Conservation (phyloP, 2,888 invertebrate species). For the Metacarcinus magister region DNA sequence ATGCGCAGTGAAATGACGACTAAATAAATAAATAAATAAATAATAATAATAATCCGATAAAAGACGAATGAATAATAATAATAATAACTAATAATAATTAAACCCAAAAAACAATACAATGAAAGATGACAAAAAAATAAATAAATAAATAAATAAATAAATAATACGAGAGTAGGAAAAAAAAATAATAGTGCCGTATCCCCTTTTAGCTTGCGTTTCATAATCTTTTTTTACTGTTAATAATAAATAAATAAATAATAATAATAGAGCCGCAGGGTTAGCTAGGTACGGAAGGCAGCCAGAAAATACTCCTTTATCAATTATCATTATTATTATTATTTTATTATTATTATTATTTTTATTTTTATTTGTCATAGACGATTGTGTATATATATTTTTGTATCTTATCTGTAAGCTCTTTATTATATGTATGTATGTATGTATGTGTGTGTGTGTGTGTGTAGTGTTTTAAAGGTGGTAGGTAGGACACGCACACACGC, state of each 20-base stretch:
- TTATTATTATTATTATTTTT: slow-evolving; percentile 9
- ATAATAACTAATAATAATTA: too few relatives aligned
- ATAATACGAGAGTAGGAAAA: background rate
- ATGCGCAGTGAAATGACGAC: too few relatives aligned
- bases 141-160: too few relatives aligned
- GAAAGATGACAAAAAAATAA: too few relatives aligned
- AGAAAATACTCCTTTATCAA: slow-evolving; percentile 70
- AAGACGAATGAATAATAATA: too few relatives aligned
- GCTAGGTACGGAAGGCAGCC: background rate
- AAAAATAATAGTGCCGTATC: background rate
- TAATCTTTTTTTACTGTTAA: background rate
- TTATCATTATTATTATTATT: too few relatives aligned
- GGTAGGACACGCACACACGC: background rate
- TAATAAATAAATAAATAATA: background rate
- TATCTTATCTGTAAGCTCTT: slow-evolving; percentile 72
- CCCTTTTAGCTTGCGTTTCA: background rate
- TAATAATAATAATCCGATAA: too few relatives aligned
- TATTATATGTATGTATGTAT: too few relatives aligned
- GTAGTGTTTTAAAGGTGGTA: background rate
- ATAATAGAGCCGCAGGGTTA: too few relatives aligned
- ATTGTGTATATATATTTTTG: slow-evolving; percentile 80
- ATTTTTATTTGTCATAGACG: slow-evolving; percentile 79
- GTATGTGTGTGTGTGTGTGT: background rate
- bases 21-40: too few relatives aligned
- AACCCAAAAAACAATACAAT: too few relatives aligned